Evolutionary conservation across 1,140 invertebrate genomes (phyloP).

Genomic region (Hyposmocoma kahamanoa): DNA sequence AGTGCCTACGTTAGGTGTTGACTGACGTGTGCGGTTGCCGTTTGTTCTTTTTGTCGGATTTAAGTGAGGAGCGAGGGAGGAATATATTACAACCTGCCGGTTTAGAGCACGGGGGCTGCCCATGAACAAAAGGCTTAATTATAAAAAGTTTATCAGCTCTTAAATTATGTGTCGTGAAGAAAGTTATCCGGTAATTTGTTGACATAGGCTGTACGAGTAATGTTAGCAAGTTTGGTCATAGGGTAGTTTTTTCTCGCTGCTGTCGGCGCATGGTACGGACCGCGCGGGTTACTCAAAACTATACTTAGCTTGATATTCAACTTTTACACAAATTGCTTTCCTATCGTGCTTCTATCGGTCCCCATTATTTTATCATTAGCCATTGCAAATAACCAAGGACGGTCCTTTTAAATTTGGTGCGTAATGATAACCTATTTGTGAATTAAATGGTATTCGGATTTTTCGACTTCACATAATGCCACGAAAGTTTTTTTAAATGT

Average conservation of each 20-base stretch:
- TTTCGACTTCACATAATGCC: conserved; percentile 10
- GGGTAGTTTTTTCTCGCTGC: conserved; percentile 60
- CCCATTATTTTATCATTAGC: conserved; percentile 71
- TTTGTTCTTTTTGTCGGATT: conserved; percentile 24
- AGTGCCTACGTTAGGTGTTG: conserved; percentile 36
- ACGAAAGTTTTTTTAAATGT: too few species aligned
- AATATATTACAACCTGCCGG: neutral
- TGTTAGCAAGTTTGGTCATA: conserved; percentile 44
- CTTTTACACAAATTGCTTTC: conserved; percentile 69
- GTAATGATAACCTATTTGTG: conserved; percentile 31
- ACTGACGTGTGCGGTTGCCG: conserved; percentile 24
- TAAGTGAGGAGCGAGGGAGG: conserved; percentile 20
- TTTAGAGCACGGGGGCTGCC: conserved; percentile 2
- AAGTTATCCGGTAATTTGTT: conserved; percentile 40
- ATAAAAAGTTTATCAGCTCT: conserved; percentile 16
- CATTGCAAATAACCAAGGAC: conserved; percentile 48
- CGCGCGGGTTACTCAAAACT: conserved; percentile 34
- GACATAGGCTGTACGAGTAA: neutral
- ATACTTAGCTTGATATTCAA: conserved; percentile 34
- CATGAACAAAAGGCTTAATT: conserved; percentile 15
- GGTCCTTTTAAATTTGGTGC: conserved; percentile 35
- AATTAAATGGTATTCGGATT: conserved; percentile 22
- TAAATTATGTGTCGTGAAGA: conserved; percentile 27
- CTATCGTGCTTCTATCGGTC: conserved; percentile 63
- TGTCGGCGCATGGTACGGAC: conserved; percentile 52